Conservation (phyloP, 2,888 invertebrate species). For the Drosophila testacea region DNA sequence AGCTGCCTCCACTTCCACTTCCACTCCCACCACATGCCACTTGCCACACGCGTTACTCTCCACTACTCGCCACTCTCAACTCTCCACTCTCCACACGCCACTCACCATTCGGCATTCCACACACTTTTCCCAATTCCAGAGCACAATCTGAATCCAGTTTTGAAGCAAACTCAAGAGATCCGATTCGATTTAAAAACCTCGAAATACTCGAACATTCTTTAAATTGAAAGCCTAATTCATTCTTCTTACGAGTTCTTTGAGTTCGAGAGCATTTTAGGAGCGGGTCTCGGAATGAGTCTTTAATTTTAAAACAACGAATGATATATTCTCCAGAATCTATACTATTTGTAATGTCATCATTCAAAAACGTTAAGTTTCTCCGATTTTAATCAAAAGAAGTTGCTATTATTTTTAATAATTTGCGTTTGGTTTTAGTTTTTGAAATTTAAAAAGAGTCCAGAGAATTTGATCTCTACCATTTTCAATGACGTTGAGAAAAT, state of each 20-base stretch:
- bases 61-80: background rate
- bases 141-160: conserved; percentile 1
- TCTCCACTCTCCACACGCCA: background rate
- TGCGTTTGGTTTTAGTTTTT: background rate
- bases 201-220: no score
- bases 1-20: conserved; percentile 14
- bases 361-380: no score
- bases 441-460: background rate
- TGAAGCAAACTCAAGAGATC: background rate
- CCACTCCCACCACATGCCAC: background rate
- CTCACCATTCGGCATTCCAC: background rate
- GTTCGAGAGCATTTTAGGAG: no score
- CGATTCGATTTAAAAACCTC: background rate
- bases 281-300: no score
- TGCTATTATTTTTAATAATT: no score
- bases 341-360: no score
- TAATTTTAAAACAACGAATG: no score
- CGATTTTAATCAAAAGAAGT: no score
- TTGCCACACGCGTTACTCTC: background rate
- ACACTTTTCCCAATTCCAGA: conserved; percentile 5
- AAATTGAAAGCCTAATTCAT: background rate
- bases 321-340: no score
- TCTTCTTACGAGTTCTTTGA: background rate
- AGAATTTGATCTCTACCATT: no score
- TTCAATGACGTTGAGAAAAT: no score